Evolutionary conservation across 2,888 invertebrate genomes (phyloP), one percentile per base, ranked within the genome.

Genomic region (Ophion ventricosus): DNA sequence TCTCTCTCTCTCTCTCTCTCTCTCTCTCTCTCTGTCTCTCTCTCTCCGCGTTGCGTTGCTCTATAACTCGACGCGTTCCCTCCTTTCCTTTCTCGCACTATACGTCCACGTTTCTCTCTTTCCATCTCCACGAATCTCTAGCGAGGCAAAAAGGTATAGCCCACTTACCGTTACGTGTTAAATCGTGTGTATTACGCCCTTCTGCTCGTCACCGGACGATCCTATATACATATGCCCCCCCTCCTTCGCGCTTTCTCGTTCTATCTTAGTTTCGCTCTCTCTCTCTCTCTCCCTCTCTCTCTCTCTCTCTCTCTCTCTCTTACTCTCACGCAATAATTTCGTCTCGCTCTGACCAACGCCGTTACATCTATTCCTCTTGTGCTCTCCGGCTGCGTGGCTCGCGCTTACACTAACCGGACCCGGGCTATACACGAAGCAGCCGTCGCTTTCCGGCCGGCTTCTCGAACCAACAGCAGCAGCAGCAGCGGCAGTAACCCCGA

Each of bases 381-480:
- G 80, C 87, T 86, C 82, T 85, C 83, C 84, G 83, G 79, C 86
- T 87, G 84, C 88, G 85, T 85, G 86, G 75, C 87, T 84, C 76
- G 64, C 56, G 84, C 84, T 87, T 82, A 63, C 78, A 66, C 83
- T 82, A 86, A 85, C 79, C 69, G 77, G 75, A 84, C 81, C 70
- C 81, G 80, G 73, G 82, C 80, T 90, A 89, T 88, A 89, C 82
- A 85, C 86, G 86, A 87, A 87, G 86, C 90, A 87, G 88, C 89
- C 90, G 89, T 86, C 87, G 89, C 89, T 89, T 88, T 89, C 88
- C 89, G 88, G 88, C 89, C 89, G 88, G 90, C 88, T 88, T 89
- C 88, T 88, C 88, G 75, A 84, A 87, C 86, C 78, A 64, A 77
- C 80, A 84, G 82, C 81, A 79, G 82, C 67, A 70, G 77, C 77